Conservation (phyloP, 2,888 invertebrate species). For the Oconnorella tubifera region DNA sequence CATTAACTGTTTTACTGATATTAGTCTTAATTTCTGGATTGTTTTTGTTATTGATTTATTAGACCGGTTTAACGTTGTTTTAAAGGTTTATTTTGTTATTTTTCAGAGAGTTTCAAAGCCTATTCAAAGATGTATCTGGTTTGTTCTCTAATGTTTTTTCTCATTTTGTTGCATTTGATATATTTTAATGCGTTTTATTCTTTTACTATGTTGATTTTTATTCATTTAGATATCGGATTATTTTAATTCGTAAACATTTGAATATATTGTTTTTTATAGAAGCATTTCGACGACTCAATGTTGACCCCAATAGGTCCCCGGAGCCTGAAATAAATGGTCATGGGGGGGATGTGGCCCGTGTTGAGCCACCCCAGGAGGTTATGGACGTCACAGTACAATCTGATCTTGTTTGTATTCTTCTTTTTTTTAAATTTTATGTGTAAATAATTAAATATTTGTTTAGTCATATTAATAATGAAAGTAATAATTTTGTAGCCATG, state of each 20-base stretch:
- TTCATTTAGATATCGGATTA: too few relatives aligned
- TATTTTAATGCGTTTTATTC: not conserved
- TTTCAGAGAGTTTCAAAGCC: conserved; percentile 42
- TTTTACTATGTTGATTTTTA: not conserved
- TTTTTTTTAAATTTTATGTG: too few relatives aligned
- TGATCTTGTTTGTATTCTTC: too few relatives aligned
- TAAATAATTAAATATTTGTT: too few relatives aligned
- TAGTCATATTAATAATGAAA: too few relatives aligned
- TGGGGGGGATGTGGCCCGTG: conserved; percentile 10
- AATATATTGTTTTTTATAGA: conserved; percentile 11
- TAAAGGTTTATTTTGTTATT: conserved; percentile 14
- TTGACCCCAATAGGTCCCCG: conserved; percentile 11
- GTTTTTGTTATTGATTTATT: too few relatives aligned
- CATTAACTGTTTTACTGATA: too few relatives aligned
- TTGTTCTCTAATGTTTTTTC: not conserved
- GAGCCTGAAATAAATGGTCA: conserved; percentile 4
- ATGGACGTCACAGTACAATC: conserved; percentile 25
- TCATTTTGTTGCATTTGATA: not conserved
- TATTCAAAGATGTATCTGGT: conserved; percentile 42
- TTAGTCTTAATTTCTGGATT: too few relatives aligned
- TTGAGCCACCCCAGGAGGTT: conserved; percentile 20
- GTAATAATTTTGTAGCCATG: too few relatives aligned
- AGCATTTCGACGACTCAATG: conserved; percentile 15
- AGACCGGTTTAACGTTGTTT: too few relatives aligned
- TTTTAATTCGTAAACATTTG: too few relatives aligned